Base-by-base conservation (phyloP, 2,113 vertebrate genomes). In the Herpailurus yagouaroundi region DNA sequence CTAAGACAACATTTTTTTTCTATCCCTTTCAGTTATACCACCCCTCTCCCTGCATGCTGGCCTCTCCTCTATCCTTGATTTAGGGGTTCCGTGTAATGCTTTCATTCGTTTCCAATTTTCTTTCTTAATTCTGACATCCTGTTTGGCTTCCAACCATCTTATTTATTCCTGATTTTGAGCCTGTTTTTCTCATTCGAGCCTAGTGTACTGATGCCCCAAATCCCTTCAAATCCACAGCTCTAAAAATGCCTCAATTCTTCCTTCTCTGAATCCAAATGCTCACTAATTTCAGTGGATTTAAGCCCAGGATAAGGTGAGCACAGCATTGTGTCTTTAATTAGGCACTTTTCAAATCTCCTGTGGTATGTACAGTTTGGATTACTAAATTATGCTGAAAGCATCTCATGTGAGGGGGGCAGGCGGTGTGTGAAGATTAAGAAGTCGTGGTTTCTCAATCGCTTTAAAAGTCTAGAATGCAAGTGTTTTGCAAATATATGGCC, bases 341-440 rank as follows among this genome's bases (percentile, higher is more conserved):
- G 91, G 90, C 76, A 90, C 69, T 96, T 97, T 87, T 85, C 92
- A 97, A 97, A 97, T 96, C 94, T 85, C 77, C 77, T 91, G 73
- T 91, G 97, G 92, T 94, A 92, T 95, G 92, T 79, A 85, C n/a
- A 97, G 84, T 97, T 93, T 95, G 94, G 76, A 90, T 97, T 97
- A 86, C 85, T 82, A 73, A 90, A 50, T 95, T 97, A 76, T 88
- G 63, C 55, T 84, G 16, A 69, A 87, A 96, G 45, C 68, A 71
- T 86, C 97, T 97, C 94, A 91, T 68, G 38, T 66, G 92, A 94
- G 45, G 69, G 66, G 16, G 57, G 57, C 57, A 52, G 76, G 45
- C 18, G 77, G 55, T 91, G 80, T 95, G 48, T 90, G 74, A 96
- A 69, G 60, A 95, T 96, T 93, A 89, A 64, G 85, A 97, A 89